A percentile compares a stretch with the other conserved stretches of the same genome.
These are phyloP conservation scores for Philypnodon macrostomus DNA, from an alignment of 2,797 vertebrate species.

Conservation along the genomic window DNA sequence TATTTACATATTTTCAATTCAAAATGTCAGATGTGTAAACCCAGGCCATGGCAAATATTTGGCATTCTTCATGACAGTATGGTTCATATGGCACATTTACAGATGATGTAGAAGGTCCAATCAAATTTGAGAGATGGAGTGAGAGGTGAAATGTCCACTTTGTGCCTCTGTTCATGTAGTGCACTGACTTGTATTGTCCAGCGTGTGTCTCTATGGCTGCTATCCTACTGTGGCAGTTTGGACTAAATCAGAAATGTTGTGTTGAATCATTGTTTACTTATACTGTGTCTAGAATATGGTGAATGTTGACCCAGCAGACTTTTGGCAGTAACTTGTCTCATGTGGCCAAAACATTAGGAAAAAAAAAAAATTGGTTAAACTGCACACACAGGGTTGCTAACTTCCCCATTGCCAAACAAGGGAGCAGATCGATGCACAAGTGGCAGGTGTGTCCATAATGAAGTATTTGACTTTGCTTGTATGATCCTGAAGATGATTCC, in stretches of 20 bases:
- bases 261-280: constrained; percentile 5
- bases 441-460: too few species aligned
- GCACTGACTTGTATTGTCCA: constrained; percentile 59
- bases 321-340: constrained; percentile 52
- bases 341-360: constrained; percentile 9
- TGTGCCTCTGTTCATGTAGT: constrained; percentile 49
- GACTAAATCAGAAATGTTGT: constrained; percentile 34
- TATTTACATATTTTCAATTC: too few species aligned
- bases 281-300: not conserved
- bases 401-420: too few species aligned
- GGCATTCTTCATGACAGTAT: constrained; percentile 70
- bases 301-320: not conserved
- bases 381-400: not conserved
- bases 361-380: constrained; percentile 9
- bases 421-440: too few species aligned
- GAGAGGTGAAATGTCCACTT: not conserved
- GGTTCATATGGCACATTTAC: constrained; percentile 64
- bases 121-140: constrained; percentile 4
- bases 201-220: constrained; percentile 80
- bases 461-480: too few species aligned
- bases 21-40: constrained; percentile 65
- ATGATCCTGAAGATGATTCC: too few species aligned
- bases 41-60: constrained; percentile 76
- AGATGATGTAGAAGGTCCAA: constrained; percentile 47
- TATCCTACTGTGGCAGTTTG: constrained; percentile 83